Base-by-base conservation (phyloP, 2,888 invertebrate species). In the Aphodius sticticus region DNA sequence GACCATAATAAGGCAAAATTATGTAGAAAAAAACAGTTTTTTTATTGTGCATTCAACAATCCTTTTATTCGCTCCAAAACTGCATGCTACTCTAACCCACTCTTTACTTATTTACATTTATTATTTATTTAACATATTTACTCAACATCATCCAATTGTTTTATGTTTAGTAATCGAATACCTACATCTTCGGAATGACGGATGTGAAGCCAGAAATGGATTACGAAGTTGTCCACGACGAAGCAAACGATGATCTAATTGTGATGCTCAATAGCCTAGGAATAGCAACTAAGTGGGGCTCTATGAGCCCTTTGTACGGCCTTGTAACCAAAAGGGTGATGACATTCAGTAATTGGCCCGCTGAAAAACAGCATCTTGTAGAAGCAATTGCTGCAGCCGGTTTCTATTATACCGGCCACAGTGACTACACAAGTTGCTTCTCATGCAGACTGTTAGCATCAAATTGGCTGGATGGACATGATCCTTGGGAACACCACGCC, bases 401-500 rank as follows among this genome's bases (percentile, higher is more conserved):
- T 69, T 98, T 98, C 89, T 98, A 94, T 87, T 98, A 97, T 86
- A 95, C 96, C 7, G 97, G 97, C 83, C 92, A 93, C 82, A 95
- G 95, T 70, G 98, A 98, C 89, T 95, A 96, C 86, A 97, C 97
- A 0, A 93, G 96, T 81, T 99, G 98, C 87, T 98, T 96, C 88
- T 95, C 95, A 87, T 99, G 99, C 88, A 97, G 97, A 84, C 97
- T 97, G 72, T 97, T 98, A 0, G 91, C 99, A 6, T 95, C 96
- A 86, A 97, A 97, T 87, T 99, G 98, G 98, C 96, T 97, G 87
- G 93, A 93, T 71, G 92, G 93, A 80, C 98, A 98, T 88, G 94
- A 96, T 84, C 97, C 98, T 0, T 98, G 97, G 97, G 94, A 95
- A 83, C 97, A 99, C 88, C 98, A 99, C 89, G 97, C 97, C 0